These are phyloP conservation scores for Stratiolaelaps scimitus DNA, from an alignment of 1,140 invertebrate species.

Conservation along the genomic window DNA sequence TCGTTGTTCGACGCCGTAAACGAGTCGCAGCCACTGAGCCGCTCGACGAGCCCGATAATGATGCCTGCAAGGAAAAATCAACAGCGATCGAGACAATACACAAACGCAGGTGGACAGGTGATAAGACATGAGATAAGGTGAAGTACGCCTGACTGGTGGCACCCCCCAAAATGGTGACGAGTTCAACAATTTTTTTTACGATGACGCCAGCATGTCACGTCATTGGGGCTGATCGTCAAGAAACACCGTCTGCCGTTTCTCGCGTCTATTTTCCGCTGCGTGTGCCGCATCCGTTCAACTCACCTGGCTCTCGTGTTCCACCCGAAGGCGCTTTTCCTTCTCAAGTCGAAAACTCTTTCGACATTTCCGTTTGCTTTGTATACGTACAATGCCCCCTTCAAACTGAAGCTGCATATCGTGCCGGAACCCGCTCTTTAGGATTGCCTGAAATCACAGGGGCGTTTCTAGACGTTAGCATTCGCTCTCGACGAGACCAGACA, in stretches of 20 bases:
- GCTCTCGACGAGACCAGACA: no score
- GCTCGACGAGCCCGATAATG: constrained; percentile 11
- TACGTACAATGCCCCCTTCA: not conserved
- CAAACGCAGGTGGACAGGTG: no score
- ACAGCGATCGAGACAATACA: no score
- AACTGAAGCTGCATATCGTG: constrained; percentile 28
- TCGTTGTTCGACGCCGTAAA: not conserved
- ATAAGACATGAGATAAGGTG: no score
- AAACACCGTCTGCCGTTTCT: not conserved
- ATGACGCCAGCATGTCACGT: no score
- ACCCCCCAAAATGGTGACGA: no score
- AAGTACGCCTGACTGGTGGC: no score
- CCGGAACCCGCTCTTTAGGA: constrained; percentile 10
- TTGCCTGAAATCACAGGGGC: not conserved
- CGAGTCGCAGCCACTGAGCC: not conserved
- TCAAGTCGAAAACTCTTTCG: constrained; percentile 5
- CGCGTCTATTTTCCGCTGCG: no score
- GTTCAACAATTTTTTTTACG: no score
- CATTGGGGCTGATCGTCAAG: no score
- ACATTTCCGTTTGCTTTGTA: constrained; percentile 24
- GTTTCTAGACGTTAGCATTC: no score
- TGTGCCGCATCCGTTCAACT: not conserved
- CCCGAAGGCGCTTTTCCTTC: constrained; percentile 6
- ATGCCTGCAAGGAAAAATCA: constrained; percentile 3
- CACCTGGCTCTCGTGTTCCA: constrained; percentile 14